These are phyloP conservation scores for Drosophila seguyi DNA, from an alignment of 1,140 invertebrate species.

Conservation along the genomic window DNA sequence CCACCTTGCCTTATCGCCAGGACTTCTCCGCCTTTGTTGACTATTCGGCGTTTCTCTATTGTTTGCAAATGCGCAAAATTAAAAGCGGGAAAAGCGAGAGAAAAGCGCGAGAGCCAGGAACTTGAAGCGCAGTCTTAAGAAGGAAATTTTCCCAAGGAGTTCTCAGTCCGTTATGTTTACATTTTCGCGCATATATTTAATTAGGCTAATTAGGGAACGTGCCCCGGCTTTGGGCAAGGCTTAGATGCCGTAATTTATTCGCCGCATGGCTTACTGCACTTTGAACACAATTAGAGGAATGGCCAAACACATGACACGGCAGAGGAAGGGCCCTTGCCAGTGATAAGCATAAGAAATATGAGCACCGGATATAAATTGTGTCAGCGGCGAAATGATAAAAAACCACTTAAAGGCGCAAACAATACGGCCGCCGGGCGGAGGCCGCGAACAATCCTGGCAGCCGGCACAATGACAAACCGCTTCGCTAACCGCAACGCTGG, in stretches of 20 bases:
- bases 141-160: constrained; percentile 57
- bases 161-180: constrained; percentile 59
- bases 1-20: constrained; percentile 63
- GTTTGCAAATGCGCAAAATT: constrained; percentile 81
- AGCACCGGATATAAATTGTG: constrained; percentile 85
- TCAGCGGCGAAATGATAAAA: constrained; percentile 85
- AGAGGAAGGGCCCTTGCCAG: constrained; percentile 24
- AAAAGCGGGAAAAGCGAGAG: constrained; percentile 48
- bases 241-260: constrained; percentile 71
- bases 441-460: constrained; percentile 50
- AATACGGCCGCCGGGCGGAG: constrained; percentile 69
- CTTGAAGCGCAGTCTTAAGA: constrained; percentile 42
- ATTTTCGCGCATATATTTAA: constrained; percentile 79
- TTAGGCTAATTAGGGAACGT: constrained; percentile 81
- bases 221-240: constrained; percentile 67
- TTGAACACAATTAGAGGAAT: constrained; percentile 72
- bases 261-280: constrained; percentile 73
- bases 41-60: constrained; percentile 71
- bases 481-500: constrained; percentile 71
- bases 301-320: constrained; percentile 70
- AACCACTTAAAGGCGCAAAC: constrained; percentile 85
- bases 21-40: constrained; percentile 59
- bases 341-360: constrained; percentile 85
- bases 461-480: constrained; percentile 83
- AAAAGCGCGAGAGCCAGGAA: constrained; percentile 17